These are phyloP conservation scores for Tuberolachnus salignus DNA, from an alignment of 2,888 invertebrate genomes.

Conservation along the genomic window DNA sequence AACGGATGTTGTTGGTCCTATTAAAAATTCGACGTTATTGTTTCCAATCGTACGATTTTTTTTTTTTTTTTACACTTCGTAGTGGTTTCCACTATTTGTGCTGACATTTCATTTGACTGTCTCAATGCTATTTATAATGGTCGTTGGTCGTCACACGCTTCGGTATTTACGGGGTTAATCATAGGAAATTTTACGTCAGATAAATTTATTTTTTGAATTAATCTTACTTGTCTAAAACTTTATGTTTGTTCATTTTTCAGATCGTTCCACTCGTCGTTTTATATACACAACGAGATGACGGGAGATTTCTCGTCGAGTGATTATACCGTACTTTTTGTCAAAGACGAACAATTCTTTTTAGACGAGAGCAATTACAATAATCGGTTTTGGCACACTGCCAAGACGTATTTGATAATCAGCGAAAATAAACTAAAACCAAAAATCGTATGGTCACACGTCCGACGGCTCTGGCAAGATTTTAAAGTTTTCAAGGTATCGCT, in stretches of 20 bases:
- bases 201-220: no score
- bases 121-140: no score
- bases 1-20: no score
- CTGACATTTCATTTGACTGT: no score
- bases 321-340: slow-evolving; percentile 12
- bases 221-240: no score
- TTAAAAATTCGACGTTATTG: no score
- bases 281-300: background rate
- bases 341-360: slow-evolving; percentile 27
- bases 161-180: no score
- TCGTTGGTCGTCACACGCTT: no score
- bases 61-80: no score
- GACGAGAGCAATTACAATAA: background rate
- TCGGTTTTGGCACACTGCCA: slow-evolving; percentile 33
- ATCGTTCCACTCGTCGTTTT: slow-evolving; percentile 41
- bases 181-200: no score
- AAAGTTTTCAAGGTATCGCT: slow-evolving; percentile 34
- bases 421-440: background rate
- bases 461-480: slow-evolving; percentile 17
- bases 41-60: no score
- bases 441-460: slow-evolving; percentile 13
- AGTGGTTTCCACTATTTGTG: no score
- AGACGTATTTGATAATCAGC: slow-evolving; percentile 42
- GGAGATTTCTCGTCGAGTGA: background rate
- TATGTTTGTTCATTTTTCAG: slow-evolving; percentile 16